Evolutionary conservation across 2,888 invertebrate species (phyloP), one percentile per base, ranked within the genome.

Genomic region (Troides helena): DNA sequence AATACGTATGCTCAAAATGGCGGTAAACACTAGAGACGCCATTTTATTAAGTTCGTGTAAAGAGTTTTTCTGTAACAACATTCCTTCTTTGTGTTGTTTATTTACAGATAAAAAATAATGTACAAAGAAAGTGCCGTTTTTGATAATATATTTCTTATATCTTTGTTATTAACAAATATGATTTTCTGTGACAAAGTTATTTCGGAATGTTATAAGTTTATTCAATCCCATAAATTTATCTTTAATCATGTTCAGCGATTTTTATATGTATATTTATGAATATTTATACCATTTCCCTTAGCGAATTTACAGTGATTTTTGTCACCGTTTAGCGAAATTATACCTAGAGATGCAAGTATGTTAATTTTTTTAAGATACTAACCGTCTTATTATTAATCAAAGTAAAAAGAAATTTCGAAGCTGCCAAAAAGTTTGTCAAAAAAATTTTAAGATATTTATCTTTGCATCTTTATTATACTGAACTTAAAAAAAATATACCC

Each of bases 301-400:
- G 25, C 8, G 4, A 68, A 68, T 68, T 57, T 62, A 68, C 46
- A 6, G 62, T 67, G 67, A 62, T 62, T 67, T 62, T 67, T 67
- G 46, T 67, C 62, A 62, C 67, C 39, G 57, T 46, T 58, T 70
- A 70, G 70, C 21, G 18, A 63, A 70, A 70, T 70, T 70, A 60
- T 70, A 67, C 43, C 17, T 67, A 70, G 60, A n/a, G 4, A 66
- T 65, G n/a, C 56, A 53, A 56, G 17, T 67, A 59, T 36, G 7
- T 63, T 50, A 23, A 50, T n/a, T 67, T 67, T 30, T 53, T 63
- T 63, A 60, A 21, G 5, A 43, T 18, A 58, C n/a, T 21, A 50
- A 59, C 58, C 63, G 43, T 64, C 56, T 70, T 43, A 25, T 30
- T 21, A 25, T 23, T 50, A 62, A 56, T 23, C 17, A 59, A 50